Percentiles rank a stretch among this genome's conserved stretches.
Conservation (phyloP, 2,888 invertebrate species). For the Noctuana brunneofusca region DNA sequence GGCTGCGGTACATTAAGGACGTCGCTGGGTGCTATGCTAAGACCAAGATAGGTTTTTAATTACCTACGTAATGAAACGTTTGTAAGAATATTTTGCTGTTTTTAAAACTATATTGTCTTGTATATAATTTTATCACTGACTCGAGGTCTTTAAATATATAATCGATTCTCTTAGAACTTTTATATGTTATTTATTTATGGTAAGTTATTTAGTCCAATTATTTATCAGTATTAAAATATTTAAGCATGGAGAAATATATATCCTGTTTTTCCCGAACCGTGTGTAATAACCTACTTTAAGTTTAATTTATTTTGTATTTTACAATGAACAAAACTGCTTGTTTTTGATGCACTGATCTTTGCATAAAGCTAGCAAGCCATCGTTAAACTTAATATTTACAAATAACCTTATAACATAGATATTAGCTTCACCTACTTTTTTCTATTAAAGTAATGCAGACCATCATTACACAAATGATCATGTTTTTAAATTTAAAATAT, state of each 20-base stretch:
- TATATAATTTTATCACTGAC: slow-evolving; percentile 26
- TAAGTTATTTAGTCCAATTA: slow-evolving; percentile 21
- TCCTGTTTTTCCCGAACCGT: not conserved
- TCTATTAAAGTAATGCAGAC: not conserved
- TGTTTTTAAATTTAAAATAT: not conserved
- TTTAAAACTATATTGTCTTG: slow-evolving; percentile 19
- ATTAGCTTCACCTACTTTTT: slow-evolving; percentile 4
- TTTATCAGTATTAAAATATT: slow-evolving; percentile 22
- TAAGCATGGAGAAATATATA: not conserved
- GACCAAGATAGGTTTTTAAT: slow-evolving; percentile 64
- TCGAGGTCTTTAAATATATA: slow-evolving; percentile 41
- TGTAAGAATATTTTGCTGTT: slow-evolving; percentile 31
- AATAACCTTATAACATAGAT: slow-evolving; percentile 16
- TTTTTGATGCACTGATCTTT: slow-evolving; percentile 21
- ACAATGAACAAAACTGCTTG: slow-evolving; percentile 12
- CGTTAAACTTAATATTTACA: slow-evolving; percentile 27
- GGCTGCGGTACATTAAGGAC: slow-evolving; percentile 43
- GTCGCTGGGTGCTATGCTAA: slow-evolving; percentile 71
- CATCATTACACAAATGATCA: slow-evolving; percentile 1
- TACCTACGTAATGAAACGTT: slow-evolving; percentile 25
- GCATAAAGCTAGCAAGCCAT: slow-evolving; percentile 32
- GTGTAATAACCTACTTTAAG: slow-evolving; percentile 6
- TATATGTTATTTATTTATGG: slow-evolving; percentile 15
- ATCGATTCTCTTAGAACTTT: slow-evolving; percentile 36
- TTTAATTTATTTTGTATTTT: slow-evolving; percentile 24